Evolutionary conservation across 2,888 invertebrate genomes (phyloP).

Genomic region (Amblyteles armatorius): DNA sequence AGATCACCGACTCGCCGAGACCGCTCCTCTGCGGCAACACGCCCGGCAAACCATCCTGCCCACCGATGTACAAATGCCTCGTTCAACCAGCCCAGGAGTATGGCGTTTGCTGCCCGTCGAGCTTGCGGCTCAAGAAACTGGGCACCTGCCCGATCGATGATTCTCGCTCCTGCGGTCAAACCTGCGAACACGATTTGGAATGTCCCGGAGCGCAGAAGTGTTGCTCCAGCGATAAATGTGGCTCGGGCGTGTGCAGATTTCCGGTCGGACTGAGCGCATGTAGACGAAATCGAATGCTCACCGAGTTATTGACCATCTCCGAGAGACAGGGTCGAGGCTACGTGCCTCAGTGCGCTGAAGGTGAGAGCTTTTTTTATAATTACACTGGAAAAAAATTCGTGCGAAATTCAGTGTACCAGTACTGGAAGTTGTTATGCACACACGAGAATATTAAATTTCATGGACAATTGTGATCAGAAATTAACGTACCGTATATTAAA

Average conservation of each 20-base stretch:
- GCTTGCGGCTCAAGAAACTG: constrained; percentile 90
- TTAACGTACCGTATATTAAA: too few species aligned
- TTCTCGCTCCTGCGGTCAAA: constrained; percentile 86
- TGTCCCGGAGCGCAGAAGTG: constrained; percentile 94
- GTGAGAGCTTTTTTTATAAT: constrained; percentile 67
- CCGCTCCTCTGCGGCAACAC: constrained; percentile 94
- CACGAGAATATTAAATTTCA: too few species aligned
- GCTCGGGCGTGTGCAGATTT: constrained; percentile 89
- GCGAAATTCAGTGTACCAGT: too few species aligned
- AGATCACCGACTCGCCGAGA: constrained; percentile 88
- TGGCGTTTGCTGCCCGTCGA: constrained; percentile 94
- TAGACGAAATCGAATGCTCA: constrained; percentile 91
- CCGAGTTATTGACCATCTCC: constrained; percentile 91
- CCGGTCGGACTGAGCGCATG: constrained; percentile 90
- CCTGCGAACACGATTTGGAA: constrained; percentile 92
- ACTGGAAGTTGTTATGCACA: too few species aligned
- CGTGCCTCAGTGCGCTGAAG: constrained; percentile 91
- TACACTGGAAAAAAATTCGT: too few species aligned
- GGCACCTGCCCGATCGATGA: constrained; percentile 89
- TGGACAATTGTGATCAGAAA: too few species aligned
- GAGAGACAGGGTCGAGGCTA: constrained; percentile 94
- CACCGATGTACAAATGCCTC: constrained; percentile 92
- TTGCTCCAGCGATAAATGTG: constrained; percentile 90
- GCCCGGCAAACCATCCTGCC: constrained; percentile 93
- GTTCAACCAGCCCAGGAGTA: constrained; percentile 94